Evolutionary conservation across 2,797 vertebrate genomes (phyloP).

Genomic region (Thunnus albacares): DNA sequence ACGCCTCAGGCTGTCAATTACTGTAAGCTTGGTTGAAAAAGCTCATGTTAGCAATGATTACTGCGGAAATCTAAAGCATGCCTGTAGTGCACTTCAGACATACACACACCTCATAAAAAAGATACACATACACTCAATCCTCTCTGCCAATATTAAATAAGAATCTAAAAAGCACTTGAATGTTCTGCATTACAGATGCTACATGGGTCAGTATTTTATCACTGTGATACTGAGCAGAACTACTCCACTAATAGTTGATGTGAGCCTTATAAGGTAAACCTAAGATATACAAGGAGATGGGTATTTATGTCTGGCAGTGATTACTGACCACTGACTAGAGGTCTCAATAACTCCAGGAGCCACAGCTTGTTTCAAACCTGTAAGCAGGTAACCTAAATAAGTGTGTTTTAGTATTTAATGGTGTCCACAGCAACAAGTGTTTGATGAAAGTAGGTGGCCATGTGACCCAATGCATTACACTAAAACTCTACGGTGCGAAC

Average conservation of each 20-base stretch:
- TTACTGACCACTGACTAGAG: not conserved
- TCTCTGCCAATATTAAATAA: constrained; percentile 13
- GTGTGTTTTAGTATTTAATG: not conserved
- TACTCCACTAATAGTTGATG: constrained; percentile 3
- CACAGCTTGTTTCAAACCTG: constrained; percentile 13
- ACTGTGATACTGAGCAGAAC: constrained; percentile 2
- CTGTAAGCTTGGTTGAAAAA: constrained; percentile 42
- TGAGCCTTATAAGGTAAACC: constrained; percentile 1
- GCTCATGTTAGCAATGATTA: constrained; percentile 46
- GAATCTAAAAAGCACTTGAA: constrained; percentile 24
- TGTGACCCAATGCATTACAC: constrained; percentile 2
- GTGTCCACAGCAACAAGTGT: not conserved
- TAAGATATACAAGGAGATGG: constrained; percentile 7
- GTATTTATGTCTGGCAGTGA: not conserved
- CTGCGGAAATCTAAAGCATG: constrained; percentile 54
- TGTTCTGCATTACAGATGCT: constrained; percentile 9
- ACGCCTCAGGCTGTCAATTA: constrained; percentile 47
- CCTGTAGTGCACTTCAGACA: not conserved
- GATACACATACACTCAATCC: not conserved
- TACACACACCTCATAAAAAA: not conserved
- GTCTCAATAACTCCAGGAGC: not conserved
- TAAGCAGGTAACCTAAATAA: constrained; percentile 6
- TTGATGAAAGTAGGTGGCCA: constrained; percentile 2
- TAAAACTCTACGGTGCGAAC: not conserved
- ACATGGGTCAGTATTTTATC: constrained; percentile 17